phyloP scores from a whole-genome alignment of 1,140 invertebrate species.

The Zelostemma sp. region DNA sequence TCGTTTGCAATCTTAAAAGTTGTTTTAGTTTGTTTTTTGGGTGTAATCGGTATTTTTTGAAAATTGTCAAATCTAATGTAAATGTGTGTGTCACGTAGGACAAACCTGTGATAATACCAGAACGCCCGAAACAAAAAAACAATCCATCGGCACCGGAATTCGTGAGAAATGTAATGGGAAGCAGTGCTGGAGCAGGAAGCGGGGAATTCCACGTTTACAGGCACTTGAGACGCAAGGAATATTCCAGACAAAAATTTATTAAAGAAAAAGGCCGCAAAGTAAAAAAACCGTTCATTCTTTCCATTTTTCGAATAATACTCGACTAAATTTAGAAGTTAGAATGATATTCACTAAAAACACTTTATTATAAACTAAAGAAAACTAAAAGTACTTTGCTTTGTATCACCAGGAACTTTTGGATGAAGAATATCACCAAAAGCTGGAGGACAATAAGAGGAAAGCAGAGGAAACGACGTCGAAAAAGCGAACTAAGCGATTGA shows the following conservation, averaged over 20 bases:
- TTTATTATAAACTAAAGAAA: no score
- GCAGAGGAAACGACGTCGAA: conserved; percentile 88
- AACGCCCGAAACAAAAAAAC: conserved; percentile 82
- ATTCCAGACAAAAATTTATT: conserved; percentile 93
- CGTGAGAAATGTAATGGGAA: conserved; percentile 97
- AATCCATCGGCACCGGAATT: conserved; percentile 90
- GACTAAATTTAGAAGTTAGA: no score
- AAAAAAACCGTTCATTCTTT: conserved; percentile 24
- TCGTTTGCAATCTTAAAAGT: no score
- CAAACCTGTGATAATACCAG: no score
- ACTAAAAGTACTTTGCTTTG: neutral
- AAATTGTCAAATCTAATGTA: no score
- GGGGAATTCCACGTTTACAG: conserved; percentile 99
- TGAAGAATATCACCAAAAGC: conserved; percentile 83
- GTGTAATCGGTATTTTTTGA: no score
- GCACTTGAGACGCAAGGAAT: conserved; percentile 93
- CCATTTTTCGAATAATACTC: no score
- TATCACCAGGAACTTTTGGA: conserved; percentile 81
- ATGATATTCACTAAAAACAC: no score
- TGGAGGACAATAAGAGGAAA: conserved; percentile 82
- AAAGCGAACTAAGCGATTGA: conserved; percentile 85
- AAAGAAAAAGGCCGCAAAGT: conserved; percentile 89
- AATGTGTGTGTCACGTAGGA: no score
- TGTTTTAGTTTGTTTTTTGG: no score
- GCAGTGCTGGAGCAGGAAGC: conserved; percentile 97